Base-by-base conservation (phyloP, 2,888 invertebrate species). In the Apocheima hispidaria region DNA sequence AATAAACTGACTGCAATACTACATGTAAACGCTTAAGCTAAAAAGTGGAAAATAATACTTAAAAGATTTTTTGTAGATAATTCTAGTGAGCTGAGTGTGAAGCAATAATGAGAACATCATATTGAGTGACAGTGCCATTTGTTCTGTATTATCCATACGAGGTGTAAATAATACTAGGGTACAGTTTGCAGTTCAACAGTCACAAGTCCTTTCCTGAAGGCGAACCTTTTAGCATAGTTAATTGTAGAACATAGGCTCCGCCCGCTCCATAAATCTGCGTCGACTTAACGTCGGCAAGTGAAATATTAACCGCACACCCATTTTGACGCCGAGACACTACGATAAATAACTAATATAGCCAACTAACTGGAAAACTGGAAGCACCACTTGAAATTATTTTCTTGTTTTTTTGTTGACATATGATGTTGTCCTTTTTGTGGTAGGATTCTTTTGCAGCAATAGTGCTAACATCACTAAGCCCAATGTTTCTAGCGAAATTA, bases 241-340 rank as follows among this genome's bases (percentile, higher is more conserved):
- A 90, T 90, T 90, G 88, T 88, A 84, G 84, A 88, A 88, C 88
- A 87, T 79, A 83, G 86, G 84, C 83, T 77, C 84, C 85, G 78
- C 78, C 79, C 74, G 82, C 77, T 70, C 75, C 86, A 89, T 90
- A 90, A 90, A 90, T 90, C 90, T 83, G 75, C 78, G 89, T 90
- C 88, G 87, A 88, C 88, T 89, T 88, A 88, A 82, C 86, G 89
- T 87, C 90, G 81, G 83, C 86, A 72, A 75, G 86, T 90, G 90
- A 91, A 90, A 91, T 91, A 91, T 91, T 90, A 91, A 89, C 90
- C 86, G 82, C 88, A 80, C 80, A 84, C 86, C 83, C 81, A 82
- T 86, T 88, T 86, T 90, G 92, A 90, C 90, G 88, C 83, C 77
- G 71, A 73, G 79, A 71, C 76, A 76, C 75, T 77, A 74, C 78